Evolutionary conservation across 2,113 vertebrate genomes (phyloP).

Genomic region (Tretioscincus oriximinensis): DNA sequence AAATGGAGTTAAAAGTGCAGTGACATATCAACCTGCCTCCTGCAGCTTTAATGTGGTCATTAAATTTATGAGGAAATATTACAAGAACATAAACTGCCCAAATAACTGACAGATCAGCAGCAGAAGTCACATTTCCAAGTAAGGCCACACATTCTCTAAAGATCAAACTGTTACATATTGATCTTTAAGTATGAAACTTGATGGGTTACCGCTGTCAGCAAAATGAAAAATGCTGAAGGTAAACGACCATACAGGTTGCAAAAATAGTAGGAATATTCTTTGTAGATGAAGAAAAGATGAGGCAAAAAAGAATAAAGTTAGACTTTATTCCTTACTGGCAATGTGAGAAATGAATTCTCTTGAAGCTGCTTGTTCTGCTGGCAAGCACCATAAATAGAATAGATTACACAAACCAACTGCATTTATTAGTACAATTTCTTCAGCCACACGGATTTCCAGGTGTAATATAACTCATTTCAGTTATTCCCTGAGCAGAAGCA

Average conservation of each 20-base stretch:
- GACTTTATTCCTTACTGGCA: background rate
- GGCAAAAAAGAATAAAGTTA: background rate
- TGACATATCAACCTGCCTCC: background rate
- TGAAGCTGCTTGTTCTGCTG: background rate
- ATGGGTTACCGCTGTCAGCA: background rate
- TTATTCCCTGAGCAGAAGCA: background rate
- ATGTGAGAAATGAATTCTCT: slow-evolving; percentile 18
- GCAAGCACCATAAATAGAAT: background rate
- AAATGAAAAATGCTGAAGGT: background rate
- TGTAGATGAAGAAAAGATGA: background rate
- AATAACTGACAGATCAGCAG: background rate
- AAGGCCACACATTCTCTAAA: background rate
- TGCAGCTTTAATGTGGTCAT: background rate
- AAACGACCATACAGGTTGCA: background rate
- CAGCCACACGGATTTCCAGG: background rate
- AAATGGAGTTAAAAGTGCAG: background rate
- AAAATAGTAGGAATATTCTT: background rate
- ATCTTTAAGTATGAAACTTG: background rate
- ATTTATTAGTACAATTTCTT: background rate
- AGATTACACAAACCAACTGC: background rate
- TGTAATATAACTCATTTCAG: background rate
- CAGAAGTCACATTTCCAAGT: background rate
- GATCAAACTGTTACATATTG: background rate
- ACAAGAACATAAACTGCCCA: background rate
- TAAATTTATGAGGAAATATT: background rate